Base-by-base conservation (phyloP, 2,113 vertebrate genomes). In the Murina feae region DNA sequence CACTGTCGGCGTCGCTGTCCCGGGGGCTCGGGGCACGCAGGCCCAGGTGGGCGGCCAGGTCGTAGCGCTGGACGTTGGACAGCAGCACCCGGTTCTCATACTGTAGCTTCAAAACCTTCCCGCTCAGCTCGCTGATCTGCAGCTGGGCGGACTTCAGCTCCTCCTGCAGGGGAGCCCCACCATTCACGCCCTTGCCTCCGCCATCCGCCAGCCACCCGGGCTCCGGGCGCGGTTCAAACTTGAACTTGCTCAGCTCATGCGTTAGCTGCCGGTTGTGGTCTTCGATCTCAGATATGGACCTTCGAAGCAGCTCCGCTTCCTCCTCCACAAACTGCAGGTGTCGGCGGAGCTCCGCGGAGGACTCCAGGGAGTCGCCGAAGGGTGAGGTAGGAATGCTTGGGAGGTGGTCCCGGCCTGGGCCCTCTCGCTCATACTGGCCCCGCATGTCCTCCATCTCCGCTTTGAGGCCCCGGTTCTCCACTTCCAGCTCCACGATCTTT, bases 271-370 rank as follows among this genome's bases (percentile, higher is more conserved):
- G 98, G 97, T 99, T 99, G 98, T 99, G 99, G 98, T 99, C 99
- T 96, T 99, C 99, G 0, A 99, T 99, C 98, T 99, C 99, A 0
- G 99, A 98, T 94, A 99, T 99, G 5, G 99, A 99, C 75, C 99
- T 98, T 28, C 99, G 98, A 86, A 99, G 97, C 44, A 99, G 98
- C 97, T 99, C 99, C 0, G 99, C 99, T 96, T 99, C 99, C 96
- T 99, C 99, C 96, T 99, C 99, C 86, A 99, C 99, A 9, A 99
- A 99, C 95, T 99, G 99, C 87, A 99, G 98, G 97, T 99, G 99
- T 25, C 99, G 98, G 0, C 99, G 99, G 23, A 99, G 98, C 98
- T 99, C 99, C 0, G 97, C 97, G 12, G 99, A 99, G 0, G 99
- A 99, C 96, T 99, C 99, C 86, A 99, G 95, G 0, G 98, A 98